phyloP scores from a whole-genome alignment of 2,888 invertebrate genomes.

The Ptychoptera contaminata region DNA sequence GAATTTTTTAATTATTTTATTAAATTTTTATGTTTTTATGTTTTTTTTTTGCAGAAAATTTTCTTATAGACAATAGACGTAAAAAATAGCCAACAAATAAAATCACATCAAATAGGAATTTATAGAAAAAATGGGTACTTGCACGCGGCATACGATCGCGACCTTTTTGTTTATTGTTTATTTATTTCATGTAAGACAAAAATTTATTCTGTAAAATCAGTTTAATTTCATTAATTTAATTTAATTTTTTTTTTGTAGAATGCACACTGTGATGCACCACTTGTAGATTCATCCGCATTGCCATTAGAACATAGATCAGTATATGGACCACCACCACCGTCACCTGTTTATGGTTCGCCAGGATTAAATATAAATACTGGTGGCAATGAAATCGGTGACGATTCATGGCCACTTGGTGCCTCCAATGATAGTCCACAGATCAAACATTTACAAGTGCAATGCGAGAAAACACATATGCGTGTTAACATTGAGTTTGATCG shows the following conservation, averaged over 20 bases:
- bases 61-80: too few species aligned
- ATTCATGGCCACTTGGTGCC: constrained; percentile 76
- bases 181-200: constrained; percentile 26
- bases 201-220: not conserved
- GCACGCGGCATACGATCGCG: constrained; percentile 26
- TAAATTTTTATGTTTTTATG: too few species aligned
- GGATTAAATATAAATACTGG: constrained; percentile 13
- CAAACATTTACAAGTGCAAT: constrained; percentile 84
- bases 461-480: constrained; percentile 90
- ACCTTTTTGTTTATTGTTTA: constrained; percentile 25
- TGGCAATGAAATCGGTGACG: constrained; percentile 32
- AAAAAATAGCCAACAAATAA: too few species aligned
- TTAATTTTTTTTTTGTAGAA: constrained; percentile 34
- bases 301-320: constrained; percentile 68
- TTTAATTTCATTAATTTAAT: not conserved
- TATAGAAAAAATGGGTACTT: constrained; percentile 24
- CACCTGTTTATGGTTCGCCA: constrained; percentile 31
- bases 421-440: constrained; percentile 81
- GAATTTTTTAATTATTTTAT: too few species aligned
- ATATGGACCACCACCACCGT: constrained; percentile 50
- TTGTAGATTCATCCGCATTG: constrained; percentile 62
- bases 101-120: too few species aligned
- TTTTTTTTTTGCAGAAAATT: too few species aligned
- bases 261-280: constrained; percentile 59
- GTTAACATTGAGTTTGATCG: constrained; percentile 91